Percentiles rank a stretch among this genome's conserved stretches.
Conservation (phyloP, 2,113 vertebrate genomes). For the Trichechus manatus region DNA sequence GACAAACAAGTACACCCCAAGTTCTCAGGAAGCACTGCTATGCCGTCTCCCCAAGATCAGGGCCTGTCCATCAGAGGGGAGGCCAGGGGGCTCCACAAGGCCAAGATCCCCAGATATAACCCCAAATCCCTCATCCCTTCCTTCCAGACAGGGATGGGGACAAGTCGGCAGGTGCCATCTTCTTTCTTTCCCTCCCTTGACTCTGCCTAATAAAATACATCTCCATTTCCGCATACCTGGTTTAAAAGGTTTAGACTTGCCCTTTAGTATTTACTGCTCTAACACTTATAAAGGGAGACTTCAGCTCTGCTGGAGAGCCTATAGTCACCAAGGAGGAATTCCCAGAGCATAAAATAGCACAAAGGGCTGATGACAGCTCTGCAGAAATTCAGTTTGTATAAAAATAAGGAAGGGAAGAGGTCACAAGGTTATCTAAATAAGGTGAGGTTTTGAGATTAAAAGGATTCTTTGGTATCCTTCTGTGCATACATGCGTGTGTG, state of each 20-base stretch:
- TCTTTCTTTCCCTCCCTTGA: neutral
- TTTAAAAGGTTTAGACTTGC: neutral
- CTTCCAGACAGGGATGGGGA: neutral
- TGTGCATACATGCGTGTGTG: neutral
- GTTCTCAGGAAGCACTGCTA: neutral
- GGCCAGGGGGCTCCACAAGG: neutral
- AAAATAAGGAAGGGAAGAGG: neutral
- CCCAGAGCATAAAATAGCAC: neutral
- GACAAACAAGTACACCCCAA: too few species aligned
- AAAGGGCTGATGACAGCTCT: neutral
- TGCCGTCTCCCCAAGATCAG: neutral
- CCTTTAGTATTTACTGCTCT: neutral
- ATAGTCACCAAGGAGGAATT: neutral
- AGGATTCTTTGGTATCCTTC: neutral
- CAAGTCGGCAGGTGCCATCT: too few species aligned
- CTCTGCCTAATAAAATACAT: neutral
- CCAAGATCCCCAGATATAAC: neutral
- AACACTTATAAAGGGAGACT: neutral
- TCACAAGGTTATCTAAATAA: neutral
- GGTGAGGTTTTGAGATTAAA: neutral
- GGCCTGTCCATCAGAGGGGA: neutral
- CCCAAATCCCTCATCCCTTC: neutral
- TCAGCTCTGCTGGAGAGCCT: neutral
- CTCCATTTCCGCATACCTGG: neutral
- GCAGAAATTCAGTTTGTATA: neutral